These are phyloP conservation scores for Synchiropus splendidus DNA, from an alignment of 2,113 vertebrate species.

Conservation along the genomic window DNA sequence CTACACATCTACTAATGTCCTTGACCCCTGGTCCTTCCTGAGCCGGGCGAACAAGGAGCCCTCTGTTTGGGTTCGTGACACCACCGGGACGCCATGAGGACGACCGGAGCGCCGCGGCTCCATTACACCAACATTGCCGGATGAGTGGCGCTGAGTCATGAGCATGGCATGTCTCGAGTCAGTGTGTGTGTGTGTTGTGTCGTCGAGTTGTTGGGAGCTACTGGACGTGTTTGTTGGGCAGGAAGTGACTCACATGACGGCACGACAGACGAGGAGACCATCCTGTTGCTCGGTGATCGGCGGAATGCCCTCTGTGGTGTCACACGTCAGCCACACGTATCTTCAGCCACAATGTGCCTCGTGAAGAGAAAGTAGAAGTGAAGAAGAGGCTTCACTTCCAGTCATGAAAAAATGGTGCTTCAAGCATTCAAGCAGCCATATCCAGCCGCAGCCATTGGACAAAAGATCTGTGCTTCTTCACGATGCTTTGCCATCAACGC, in stretches of 20 bases:
- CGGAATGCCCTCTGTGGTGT: no score
- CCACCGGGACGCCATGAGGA: conserved; percentile 31
- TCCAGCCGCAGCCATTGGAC: no score
- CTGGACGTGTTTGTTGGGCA: conserved; percentile 8
- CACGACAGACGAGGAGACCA: no score
- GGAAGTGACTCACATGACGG: conserved; percentile 45
- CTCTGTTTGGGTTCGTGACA: conserved; percentile 58
- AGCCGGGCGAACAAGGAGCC: conserved; percentile 53
- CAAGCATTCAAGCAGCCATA: no score
- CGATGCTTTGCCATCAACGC: no score
- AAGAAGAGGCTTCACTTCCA: no score
- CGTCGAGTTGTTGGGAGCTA: conserved; percentile 14
- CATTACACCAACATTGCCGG: conserved; percentile 53
- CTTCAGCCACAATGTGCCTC: no score
- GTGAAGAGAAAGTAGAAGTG: no score
- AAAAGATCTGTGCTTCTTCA: no score
- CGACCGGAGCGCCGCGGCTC: conserved; percentile 44
- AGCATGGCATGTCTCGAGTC: conserved; percentile 52
- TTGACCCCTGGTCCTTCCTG: conserved; percentile 62
- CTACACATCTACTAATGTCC: conserved; percentile 66
- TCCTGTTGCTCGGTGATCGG: no score
- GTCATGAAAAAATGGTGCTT: no score
- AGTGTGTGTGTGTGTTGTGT: conserved; percentile 59
- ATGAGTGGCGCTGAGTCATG: conserved; percentile 59
- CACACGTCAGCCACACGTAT: no score